A percentile compares a stretch with the other conserved stretches of the same genome.
These are phyloP conservation scores for Synchiropus splendidus DNA, from an alignment of 2,113 vertebrate genomes.

Conservation along the genomic window DNA sequence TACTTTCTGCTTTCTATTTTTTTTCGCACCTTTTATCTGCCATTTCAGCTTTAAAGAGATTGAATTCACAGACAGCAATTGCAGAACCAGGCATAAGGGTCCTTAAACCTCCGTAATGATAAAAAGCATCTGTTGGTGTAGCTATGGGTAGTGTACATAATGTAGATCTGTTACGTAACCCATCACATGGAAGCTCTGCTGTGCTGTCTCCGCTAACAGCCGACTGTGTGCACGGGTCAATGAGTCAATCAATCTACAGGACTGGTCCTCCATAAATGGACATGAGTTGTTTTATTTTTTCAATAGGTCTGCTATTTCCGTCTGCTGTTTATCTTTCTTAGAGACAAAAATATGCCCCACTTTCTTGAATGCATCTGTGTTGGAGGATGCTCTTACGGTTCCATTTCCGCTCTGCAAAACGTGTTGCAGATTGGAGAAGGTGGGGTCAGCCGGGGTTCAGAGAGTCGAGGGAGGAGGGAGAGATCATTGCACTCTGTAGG, in stretches of 20 bases:
- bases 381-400: constrained; percentile 7
- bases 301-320: background rate
- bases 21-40: too few relatives aligned
- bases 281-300: constrained; percentile 11
- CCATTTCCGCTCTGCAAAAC: constrained; percentile 7
- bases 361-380: constrained; percentile 6
- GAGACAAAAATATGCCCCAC: too few relatives aligned
- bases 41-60: too few relatives aligned
- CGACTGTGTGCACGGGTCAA: constrained; percentile 28
- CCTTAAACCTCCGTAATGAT: too few relatives aligned
- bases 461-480: constrained; percentile 9
- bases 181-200: background rate
- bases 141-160: too few relatives aligned
- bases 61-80: too few relatives aligned
- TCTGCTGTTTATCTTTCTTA: constrained; percentile 1
- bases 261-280: background rate
- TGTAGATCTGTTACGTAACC: too few relatives aligned
- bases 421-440: constrained; percentile 18
- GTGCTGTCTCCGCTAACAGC: constrained; percentile 9
- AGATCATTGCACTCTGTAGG: constrained; percentile 22
- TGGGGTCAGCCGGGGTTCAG: constrained; percentile 30
- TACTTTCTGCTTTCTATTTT: too few relatives aligned
- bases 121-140: too few relatives aligned
- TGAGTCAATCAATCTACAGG: constrained; percentile 28
- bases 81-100: too few relatives aligned